phyloP scores from a whole-genome alignment of 2,888 invertebrate genomes.

The Thymelicus lineola region DNA sequence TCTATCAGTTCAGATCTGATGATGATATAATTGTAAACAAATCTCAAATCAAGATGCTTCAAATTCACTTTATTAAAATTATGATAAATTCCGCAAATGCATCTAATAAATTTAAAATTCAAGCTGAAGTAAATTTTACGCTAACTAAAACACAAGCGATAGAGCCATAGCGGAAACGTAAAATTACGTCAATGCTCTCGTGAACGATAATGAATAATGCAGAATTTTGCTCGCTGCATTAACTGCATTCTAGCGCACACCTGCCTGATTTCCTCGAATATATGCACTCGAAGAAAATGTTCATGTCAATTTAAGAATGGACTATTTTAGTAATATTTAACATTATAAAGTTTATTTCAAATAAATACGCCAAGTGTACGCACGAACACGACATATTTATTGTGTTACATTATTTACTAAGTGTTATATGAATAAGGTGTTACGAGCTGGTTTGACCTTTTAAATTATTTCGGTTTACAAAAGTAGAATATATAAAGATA shows the following conservation, averaged over 20 bases:
- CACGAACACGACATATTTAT: no score
- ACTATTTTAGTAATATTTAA: constrained; percentile 6
- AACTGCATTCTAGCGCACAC: constrained; percentile 37
- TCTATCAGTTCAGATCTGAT: no score
- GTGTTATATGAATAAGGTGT: background rate
- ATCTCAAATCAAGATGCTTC: no score
- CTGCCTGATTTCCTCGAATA: constrained; percentile 36
- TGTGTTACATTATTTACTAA: constrained; percentile 6
- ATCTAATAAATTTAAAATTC: background rate
- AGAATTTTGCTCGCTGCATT: constrained; percentile 38
- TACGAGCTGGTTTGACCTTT: no score
- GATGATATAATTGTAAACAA: no score
- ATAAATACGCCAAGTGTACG: background rate
- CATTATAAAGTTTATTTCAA: background rate
- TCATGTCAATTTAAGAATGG: constrained; percentile 1
- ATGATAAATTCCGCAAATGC: no score
- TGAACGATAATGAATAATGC: constrained; percentile 29
- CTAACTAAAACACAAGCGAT: background rate
- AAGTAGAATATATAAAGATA: no score
- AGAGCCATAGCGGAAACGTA: constrained; percentile 1
- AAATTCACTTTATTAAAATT: no score
- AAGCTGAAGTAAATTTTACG: background rate
- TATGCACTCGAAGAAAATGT: constrained; percentile 28
- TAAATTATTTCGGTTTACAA: no score
- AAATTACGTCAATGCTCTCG: constrained; percentile 13